A percentile compares a stretch with the other conserved stretches of the same genome.
phyloP scores from a whole-genome alignment of 2,888 invertebrate species.

The Podabrus alpinus region DNA sequence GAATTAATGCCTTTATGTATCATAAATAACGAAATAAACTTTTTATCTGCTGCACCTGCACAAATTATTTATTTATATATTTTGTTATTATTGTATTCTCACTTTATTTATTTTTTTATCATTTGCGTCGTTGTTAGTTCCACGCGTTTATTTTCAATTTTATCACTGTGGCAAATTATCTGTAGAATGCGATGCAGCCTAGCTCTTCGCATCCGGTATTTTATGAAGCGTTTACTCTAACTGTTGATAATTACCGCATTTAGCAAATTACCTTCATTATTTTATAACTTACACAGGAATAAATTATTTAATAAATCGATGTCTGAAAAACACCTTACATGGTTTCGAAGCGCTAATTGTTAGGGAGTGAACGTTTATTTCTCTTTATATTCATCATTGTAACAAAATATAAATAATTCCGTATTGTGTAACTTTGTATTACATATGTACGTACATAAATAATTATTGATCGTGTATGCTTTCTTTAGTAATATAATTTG shows the following conservation, averaged over 20 bases:
- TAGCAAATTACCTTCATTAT: not conserved
- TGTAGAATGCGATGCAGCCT: conserved; percentile 9
- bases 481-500: not conserved
- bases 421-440: not conserved
- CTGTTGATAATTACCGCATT: conserved; percentile 21
- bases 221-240: conserved; percentile 24
- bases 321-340: not conserved
- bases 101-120: not conserved
- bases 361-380: not conserved
- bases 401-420: not conserved
- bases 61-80: not conserved
- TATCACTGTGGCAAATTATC: conserved; percentile 12
- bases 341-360: not conserved
- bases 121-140: not conserved
- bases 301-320: not conserved
- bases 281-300: not conserved
- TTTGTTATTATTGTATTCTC: not conserved
- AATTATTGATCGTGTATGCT: not conserved
- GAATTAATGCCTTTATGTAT: not conserved
- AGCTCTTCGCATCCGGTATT: conserved; percentile 22
- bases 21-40: not conserved
- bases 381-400: not conserved
- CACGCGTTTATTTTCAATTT: conserved; percentile 13
- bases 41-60: not conserved
- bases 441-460: not conserved